Evolutionary conservation across 2,113 vertebrate species (phyloP), one percentile per base, ranked within the genome.

Genomic region (Balaeniceps rex): DNA sequence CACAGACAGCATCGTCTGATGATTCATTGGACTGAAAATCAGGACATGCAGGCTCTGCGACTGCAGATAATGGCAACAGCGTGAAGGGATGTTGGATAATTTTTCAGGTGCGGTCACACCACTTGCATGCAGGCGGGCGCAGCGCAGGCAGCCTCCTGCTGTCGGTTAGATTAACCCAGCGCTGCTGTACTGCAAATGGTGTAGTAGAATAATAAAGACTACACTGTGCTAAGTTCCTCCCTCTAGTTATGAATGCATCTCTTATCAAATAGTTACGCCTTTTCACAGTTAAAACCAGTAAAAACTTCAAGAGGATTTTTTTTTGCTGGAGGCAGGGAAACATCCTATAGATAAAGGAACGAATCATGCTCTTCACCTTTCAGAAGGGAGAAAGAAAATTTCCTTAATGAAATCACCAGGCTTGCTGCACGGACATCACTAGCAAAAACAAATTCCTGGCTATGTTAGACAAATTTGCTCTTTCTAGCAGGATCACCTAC

Each of bases 91-190:
- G 49, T 0, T 19, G 61, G 9, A 1, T 17, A 5, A 5, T 23
- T 40, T 58, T 14, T 11, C 51, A 26, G 76, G 58, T 15, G 57
- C 52, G 70, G 57, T 14, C 38, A 5, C 24, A 17, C 9, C 7
- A 4, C 31, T 6, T 4, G 47, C 16, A 1, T 3, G 22, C 40
- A 4, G 64, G n/a, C 8, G 12, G 25, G 22, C 25, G 3, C 1
- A 6, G 80, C 9, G 0, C 21, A 4, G 44, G n/a, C 52, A 22
- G 40, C 5, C 2, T 13, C 40, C 77, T 55, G 33, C 74, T 29
- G 3, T 6, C 19, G 25, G 12, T 14, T 19, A 9, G 7, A 8
- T 6, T 2, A 26, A 15, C 26, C 55, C 88, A 11, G 58, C 42
- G 0, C 54, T 33, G 38, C 42, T 33, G 14, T 18, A 8, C 23